Evolutionary conservation across 1,140 invertebrate genomes (phyloP), one percentile per base, ranked within the genome.

Genomic region (Cydia fagiglandana): DNA sequence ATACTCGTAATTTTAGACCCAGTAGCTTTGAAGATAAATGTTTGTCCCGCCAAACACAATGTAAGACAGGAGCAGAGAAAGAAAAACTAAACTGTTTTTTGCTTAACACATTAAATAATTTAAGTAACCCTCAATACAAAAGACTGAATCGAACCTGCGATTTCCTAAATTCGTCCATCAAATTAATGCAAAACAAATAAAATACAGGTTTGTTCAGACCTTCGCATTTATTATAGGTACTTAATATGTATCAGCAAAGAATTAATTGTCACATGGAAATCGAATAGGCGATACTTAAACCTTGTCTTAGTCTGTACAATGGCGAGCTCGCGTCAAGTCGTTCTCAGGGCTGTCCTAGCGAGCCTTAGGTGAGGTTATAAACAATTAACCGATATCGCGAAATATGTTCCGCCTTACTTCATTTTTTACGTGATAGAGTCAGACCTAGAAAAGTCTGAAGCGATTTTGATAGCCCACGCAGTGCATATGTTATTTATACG

Each of bases 261-360:
- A 38, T 45, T 41, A 70, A 70, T 70, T 41, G 66, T 70, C 34
- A 61, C 56, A 4, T 56, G 17, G 30, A 38, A 34, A 85, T 77
- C 83, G 80, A 83, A 84, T 80, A 78, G 76, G 76, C 79, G 77
- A 74, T 82, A 75, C 79, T 80, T 82, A 81, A 75, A 76, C 76
- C 76, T 82, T 82, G 81, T 75, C 82, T 90, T 89, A 92, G 90
- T 92, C 85, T 83, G 75, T 82, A 90, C 84, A 89, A 91, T 91
- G 90, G 83, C 79, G 86, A 86, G 86, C 88, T 83, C 79, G 90
- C 83, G 90, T 85, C 75, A 84, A 86, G 90, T 91, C 90, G 88
- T 84, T 84, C 82, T 78, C 79, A 80, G 77, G 77, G 84, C 80
- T 77, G 80, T 84, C 76, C 77, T 90, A 80, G 82, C 83, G 77